Base-by-base conservation (phyloP, 1,140 invertebrate genomes). In the Whitmania pigra region DNA sequence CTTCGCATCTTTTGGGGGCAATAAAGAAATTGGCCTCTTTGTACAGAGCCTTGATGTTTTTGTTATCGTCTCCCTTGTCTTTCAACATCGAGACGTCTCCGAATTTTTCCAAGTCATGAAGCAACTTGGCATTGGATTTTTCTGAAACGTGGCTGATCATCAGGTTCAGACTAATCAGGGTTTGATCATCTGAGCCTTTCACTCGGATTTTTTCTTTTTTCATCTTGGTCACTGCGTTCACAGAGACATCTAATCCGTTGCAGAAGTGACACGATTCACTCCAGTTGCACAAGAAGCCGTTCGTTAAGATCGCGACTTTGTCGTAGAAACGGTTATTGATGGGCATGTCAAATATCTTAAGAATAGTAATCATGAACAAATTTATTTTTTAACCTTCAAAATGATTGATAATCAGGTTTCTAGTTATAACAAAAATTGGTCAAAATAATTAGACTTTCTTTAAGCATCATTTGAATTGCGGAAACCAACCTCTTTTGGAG, bases 1-100 rank as follows among this genome's bases (percentile, higher is more conserved):
- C 53, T 67, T 73, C 72, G 67, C 40, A 49, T 27, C 72, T 53
- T 18, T 29, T 36, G 18, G 72, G 72, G 36, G 57, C 72, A 31
- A 73, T 36, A 36, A 63, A 63, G 29, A 63, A 63, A 17, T 63
- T 63, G 11, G 57, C 29, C 15, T 63, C 57, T 25, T 63, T 22
- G 29, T 25, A 63, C 9, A 63, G 29, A 25, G 22, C 29, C 9
- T 20, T 20, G 22, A 63, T 25, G 29, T 63, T 31, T 7, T 31
- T 63, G 57, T 18, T 63, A 13, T 63, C 57, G 11, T 63, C 29
- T 63, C 57, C 57, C 22, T 63, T 22, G 11, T 63, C 57, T 63
- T 63, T 22, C 29, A 63, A 63, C 57, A 63, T 25, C 9, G 22
- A 22, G 22, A 31, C 18, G 18, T 63, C 29, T 63, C 57, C 57